Evolutionary conservation across 30 jellyfish, hydroid and myxozoan species (phyloP).

Genomic region (Pelagia noctiluca): DNA sequence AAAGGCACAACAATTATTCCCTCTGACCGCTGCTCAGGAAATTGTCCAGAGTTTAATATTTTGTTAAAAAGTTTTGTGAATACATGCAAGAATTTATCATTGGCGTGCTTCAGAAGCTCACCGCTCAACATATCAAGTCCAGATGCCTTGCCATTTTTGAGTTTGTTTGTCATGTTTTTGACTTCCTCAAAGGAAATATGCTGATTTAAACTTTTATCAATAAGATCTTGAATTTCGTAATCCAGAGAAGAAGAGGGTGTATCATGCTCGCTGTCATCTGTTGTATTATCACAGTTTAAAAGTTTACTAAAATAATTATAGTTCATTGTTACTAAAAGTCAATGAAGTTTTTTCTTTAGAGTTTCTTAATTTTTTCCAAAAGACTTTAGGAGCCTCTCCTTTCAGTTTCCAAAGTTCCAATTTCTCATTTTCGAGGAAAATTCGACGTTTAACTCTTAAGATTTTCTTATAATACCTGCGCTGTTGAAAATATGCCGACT

Average conservation of each 20-base stretch:
- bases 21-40: no score
- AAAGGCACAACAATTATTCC: no score
- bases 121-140: no score
- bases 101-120: no score
- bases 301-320: not conserved
- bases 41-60: no score
- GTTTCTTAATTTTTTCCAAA: not conserved
- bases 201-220: not conserved
- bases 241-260: not conserved
- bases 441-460: not conserved
- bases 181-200: not conserved
- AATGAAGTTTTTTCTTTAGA: not conserved
- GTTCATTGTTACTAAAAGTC: not conserved
- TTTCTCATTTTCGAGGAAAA: not conserved
- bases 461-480: not conserved
- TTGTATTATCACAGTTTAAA: not conserved
- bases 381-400: not conserved
- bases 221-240: not conserved
- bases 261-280: not conserved
- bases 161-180: not conserved
- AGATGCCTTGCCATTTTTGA: not conserved
- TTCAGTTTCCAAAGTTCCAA: not conserved
- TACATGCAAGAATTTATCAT: no score
- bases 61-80: no score
- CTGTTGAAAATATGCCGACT: not conserved